Conservation (phyloP, 2,797 vertebrate species). For the Poeciliopsis gracilis region DNA sequence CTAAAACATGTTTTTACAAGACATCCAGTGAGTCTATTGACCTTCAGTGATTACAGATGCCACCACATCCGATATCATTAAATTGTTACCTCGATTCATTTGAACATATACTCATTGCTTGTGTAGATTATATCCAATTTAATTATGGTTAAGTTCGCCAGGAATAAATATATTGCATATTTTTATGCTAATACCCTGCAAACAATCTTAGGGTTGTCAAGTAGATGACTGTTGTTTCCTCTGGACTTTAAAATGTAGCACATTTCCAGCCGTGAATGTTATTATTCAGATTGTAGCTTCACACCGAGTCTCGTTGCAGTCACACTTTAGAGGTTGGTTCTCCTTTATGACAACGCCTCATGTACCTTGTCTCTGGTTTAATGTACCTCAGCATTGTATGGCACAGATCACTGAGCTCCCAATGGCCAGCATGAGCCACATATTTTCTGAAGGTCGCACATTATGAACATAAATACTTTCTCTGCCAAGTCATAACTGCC, state of each 20-base stretch:
- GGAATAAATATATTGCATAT: neutral
- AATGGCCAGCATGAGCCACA: constrained; percentile 45
- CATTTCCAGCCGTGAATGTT: constrained; percentile 26
- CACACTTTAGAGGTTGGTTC: constrained; percentile 42
- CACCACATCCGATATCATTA: neutral
- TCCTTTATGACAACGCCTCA: constrained; percentile 53
- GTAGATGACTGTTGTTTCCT: constrained; percentile 28
- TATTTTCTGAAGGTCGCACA: constrained; percentile 61
- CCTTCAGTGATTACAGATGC: neutral
- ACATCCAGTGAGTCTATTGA: neutral
- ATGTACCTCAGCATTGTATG: constrained; percentile 58
- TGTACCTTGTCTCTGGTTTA: constrained; percentile 65
- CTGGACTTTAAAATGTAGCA: constrained; percentile 29
- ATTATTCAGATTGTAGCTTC: constrained; percentile 30
- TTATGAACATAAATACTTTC: constrained; percentile 63
- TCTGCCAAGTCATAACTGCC: constrained; percentile 38
- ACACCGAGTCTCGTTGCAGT: constrained; percentile 36
- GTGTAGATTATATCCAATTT: neutral
- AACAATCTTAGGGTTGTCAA: constrained; percentile 8
- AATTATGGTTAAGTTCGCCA: neutral
- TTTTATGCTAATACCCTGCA: neutral
- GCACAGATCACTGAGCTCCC: constrained; percentile 64
- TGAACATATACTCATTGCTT: neutral
- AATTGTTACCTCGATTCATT: neutral
- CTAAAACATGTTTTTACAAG: neutral